A percentile compares a stretch with the other conserved stretches of the same genome.
These are phyloP conservation scores for Epizoanthus illoricatus DNA, from an alignment of 92 coral and sea anemone species.

Conservation along the genomic window DNA sequence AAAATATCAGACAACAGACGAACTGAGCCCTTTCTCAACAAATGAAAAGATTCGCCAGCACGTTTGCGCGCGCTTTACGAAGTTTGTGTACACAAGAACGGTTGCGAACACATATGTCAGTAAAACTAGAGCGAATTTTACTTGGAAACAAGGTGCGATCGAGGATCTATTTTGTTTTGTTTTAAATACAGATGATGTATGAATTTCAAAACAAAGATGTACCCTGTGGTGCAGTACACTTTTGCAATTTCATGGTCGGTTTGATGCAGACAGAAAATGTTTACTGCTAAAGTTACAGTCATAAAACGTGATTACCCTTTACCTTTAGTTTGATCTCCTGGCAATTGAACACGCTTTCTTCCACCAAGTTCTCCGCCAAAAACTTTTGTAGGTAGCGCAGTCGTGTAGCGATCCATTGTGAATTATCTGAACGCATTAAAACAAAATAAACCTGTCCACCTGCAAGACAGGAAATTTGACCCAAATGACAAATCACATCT, in stretches of 20 bases:
- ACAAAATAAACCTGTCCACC: slow-evolving; percentile 11
- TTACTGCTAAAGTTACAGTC: not conserved
- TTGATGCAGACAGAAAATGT: slow-evolving; percentile 42
- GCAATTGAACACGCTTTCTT: slow-evolving; percentile 76
- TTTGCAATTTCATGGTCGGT: slow-evolving; percentile 38
- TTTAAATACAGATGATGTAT: slow-evolving; percentile 16
- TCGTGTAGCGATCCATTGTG: slow-evolving; percentile 75
- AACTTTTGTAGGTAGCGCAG: slow-evolving; percentile 60
- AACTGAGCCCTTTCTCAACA: slow-evolving; percentile 34
- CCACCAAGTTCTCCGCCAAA: slow-evolving; percentile 66
- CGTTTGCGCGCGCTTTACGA: slow-evolving; percentile 42
- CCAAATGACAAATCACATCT: not conserved
- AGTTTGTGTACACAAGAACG: slow-evolving; percentile 26
- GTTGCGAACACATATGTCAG: not conserved
- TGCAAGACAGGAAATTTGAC: not conserved
- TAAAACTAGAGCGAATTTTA: not conserved
- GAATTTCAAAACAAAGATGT: not conserved
- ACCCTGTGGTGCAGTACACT: slow-evolving; percentile 14
- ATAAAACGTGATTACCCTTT: not conserved
- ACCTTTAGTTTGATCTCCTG: slow-evolving; percentile 75
- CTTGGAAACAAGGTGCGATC: not conserved
- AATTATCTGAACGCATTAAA: slow-evolving; percentile 16
- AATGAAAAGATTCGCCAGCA: slow-evolving; percentile 18
- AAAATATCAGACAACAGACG: slow-evolving; percentile 4
- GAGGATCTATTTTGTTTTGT: not conserved